Evolutionary conservation across 2,797 vertebrate genomes (phyloP), one percentile per base, ranked within the genome.

Genomic region (Typhlichthys subterraneus): DNA sequence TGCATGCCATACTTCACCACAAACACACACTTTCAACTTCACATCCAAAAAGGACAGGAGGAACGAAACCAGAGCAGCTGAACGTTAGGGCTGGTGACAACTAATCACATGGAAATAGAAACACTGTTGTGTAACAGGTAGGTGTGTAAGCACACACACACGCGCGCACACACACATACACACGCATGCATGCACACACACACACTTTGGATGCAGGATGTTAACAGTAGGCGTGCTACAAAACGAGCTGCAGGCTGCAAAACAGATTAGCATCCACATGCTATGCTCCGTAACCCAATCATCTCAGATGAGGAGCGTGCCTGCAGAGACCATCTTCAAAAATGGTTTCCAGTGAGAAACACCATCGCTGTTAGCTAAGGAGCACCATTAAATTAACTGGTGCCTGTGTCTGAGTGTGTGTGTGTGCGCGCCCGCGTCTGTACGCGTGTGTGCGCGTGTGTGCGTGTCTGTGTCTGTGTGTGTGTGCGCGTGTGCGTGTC

Each of bases 321-420:
- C 42, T 12, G 5, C 57, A 15, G 53, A 56, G 48, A 14, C 55
- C 42, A 53, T 15, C 53, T 42, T 56, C 11, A 45, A 45, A n/a
- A 56, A 48, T 33, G 1, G 51, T 59, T 73, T 69, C n/a, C 49
- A 31, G 33, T 5, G 53, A 55, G 4, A 64, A 73, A 23, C 14
- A 63, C 0, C 52, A 38, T 45, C 31, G n/a, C 56, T 53, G 53
- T 53, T 11, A 61, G 55, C 61, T 14, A 38, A 55, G 23, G 52
- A 69, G 67, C 31, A 38, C 42, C 46, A 57, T 73, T 59, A 66
- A 56, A 63, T 68, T 23, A 45, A 51, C 14, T 2, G 19, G 33
- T 38, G 33, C 33, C 33, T 5, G 33, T 0, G 23, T 0, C 23
- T 23, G 23, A 3, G 23, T 3, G 2, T 23, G 23, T 23, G 23